Evolutionary conservation across 53 echinoderm and acorn worm genomes (phyloP), one percentile per base, ranked within the genome.

Genomic region (Luidia sarsii): DNA sequence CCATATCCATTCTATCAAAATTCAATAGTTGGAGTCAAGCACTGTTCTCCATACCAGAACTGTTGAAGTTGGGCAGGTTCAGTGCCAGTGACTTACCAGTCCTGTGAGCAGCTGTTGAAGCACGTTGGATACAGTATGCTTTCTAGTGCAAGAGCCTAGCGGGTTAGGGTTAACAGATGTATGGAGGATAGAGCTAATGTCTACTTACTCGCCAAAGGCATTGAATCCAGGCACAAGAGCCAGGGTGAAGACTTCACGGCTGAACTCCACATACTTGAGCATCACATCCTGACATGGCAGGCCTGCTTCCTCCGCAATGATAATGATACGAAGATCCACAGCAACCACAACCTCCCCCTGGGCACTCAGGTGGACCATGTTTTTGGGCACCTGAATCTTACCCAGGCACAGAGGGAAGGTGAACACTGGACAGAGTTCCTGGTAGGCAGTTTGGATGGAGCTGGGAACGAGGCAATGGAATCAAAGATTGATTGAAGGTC

Each of bases 251-350:
- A 95, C 87, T 34, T 88, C 87, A 36, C 75, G 16, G 8, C 66
- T 70, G 6, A 95, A 65, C 65, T 95, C 87, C n/a, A 85, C 85
- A 65, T 87, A 88, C 82, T 89, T 85, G 80, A 95, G 14, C 89
- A 89, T 25, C 65, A 90, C 29, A 23, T 84, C 82, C n/a, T 74
- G 68, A 2, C 67, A 60, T 24, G 90, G 75, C n/a, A 85, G 24
- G 6, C 94, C 94, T 2, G 73, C 82, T 10, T 91, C 83, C 80
- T 92, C 92, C 21, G 72, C 52, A 32, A 89, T 59, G 10, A 95
- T 35, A 18, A 89, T 87, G 45, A 92, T 80, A 31, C 86, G 79
- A 62, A 84, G 83, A 32, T 92, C 89, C 20, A 83, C 77, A n/a
- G 89, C 90, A 16, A 95, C 88, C 52, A 87, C 84, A 27, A 95